Percentiles rank a stretch among this genome's conserved stretches.
phyloP scores from a whole-genome alignment of 53 echinoderm and acorn worm species.

The Echinometra lucunter region DNA sequence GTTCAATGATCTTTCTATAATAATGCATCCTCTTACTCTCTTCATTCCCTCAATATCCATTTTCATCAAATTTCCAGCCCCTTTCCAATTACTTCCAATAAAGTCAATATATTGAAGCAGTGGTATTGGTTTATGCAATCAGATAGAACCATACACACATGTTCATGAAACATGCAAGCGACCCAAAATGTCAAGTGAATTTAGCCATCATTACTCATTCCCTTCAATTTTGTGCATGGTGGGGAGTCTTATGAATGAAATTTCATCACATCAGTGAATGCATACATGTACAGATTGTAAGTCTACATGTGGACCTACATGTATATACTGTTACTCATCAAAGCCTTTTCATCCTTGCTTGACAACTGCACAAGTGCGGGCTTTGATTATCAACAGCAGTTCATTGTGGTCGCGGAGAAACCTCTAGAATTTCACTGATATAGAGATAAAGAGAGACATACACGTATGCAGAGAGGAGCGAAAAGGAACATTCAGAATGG shows the following conservation, averaged over 20 bases:
- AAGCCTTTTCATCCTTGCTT: background rate
- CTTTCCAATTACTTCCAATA: constrained; percentile 29
- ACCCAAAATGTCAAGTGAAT: constrained; percentile 8
- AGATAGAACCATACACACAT: background rate
- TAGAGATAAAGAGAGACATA: background rate
- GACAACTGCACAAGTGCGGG: background rate
- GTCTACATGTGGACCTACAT: background rate
- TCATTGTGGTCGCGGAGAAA: background rate
- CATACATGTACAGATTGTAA: background rate
- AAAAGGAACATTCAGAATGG: too few species aligned
- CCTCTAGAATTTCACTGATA: background rate
- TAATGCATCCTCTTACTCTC: background rate
- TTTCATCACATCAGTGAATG: constrained; percentile 9
- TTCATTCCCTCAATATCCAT: background rate
- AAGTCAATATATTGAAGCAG: background rate
- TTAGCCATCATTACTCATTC: constrained; percentile 34
- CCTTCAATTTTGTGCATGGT: background rate
- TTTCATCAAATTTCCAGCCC: constrained; percentile 30
- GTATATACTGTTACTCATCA: background rate
- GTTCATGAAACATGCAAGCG: background rate
- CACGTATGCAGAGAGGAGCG: too few species aligned
- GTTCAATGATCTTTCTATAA: constrained; percentile 23
- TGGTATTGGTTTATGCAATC: constrained; percentile 8
- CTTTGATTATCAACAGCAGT: background rate
- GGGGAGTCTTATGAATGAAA: constrained; percentile 28